Base-by-base conservation (phyloP, 2,888 invertebrate genomes). In the Cartodere bifasciata region DNA sequence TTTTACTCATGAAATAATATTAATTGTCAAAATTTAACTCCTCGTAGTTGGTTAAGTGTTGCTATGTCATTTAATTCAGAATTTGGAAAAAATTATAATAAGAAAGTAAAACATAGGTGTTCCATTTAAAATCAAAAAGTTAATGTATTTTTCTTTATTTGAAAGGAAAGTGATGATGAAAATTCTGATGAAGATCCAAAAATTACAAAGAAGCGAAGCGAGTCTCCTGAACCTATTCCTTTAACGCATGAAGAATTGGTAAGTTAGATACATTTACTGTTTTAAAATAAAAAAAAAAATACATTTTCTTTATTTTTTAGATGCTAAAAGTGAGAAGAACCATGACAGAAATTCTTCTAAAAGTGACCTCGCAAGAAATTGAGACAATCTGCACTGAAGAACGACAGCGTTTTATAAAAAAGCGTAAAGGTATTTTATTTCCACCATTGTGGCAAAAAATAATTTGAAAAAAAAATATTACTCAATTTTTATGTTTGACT, bases 311-410 rank as follows among this genome's bases (percentile, higher is more conserved):
- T 20, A 6, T 20, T 20, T 7, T 20, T 20, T 12, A 23, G 24
- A 90, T 92, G 87, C 62, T 84, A 56, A 75, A 77, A 53, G 86
- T 94, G 30, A 75, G 91, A 37, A 72, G 80, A 38, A 79, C 83
- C 45, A 70, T 95, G 63, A 95, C 95, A 16, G 90, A 92, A 65
- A 81, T 95, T 50, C 72, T 97, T 38, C 70, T 95, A 48, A 88
- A 90, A 60, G 91, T 92, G 49, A 95, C 95, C 13, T 85, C 83
- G 60, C 77, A 80, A 60, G 87, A 91, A 69, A 85, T 95, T 55
- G 67, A 73, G 52, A 67, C 67, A 52, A 75, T 91, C 53, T 85
- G 86, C 62, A 74, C 75, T 62, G 90, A 91, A 66, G 83, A 87
- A 57, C 70, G 80, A 63, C 78, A 74, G 67, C 79, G 75, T 65